Conservation (phyloP, 2,797 vertebrate genomes). For the Melanogrammus aeglefinus region DNA sequence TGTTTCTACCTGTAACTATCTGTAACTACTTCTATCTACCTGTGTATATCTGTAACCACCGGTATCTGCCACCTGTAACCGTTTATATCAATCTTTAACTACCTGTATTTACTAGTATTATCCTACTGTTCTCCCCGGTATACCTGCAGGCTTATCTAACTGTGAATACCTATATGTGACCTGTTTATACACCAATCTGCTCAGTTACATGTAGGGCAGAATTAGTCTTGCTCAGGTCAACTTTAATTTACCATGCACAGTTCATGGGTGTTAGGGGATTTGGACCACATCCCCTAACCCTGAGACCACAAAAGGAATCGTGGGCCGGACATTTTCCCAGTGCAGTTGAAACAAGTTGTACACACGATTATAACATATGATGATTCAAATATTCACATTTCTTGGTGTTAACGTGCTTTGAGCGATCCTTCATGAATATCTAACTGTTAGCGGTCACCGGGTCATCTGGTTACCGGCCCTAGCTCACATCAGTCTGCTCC, state of each 20-base stretch:
- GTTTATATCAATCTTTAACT: background rate
- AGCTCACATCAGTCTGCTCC: background rate
- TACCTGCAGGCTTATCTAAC: too few species aligned
- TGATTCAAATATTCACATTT: background rate
- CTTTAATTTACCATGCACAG: background rate
- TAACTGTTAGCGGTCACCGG: background rate
- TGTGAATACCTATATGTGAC: background rate
- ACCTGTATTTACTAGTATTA: background rate
- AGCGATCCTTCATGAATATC: background rate
- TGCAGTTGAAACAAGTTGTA: background rate
- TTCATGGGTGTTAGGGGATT: too few species aligned
- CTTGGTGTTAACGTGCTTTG: background rate
- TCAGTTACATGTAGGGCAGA: background rate
- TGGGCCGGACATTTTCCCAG: background rate
- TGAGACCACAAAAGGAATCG: background rate
- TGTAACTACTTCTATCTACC: background rate
- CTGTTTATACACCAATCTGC: background rate
- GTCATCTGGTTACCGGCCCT: background rate
- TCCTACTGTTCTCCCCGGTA: too few species aligned
- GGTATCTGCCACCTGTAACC: background rate
- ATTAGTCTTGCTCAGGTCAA: background rate
- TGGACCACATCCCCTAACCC: background rate
- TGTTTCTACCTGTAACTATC: background rate
- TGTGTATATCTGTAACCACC: slow-evolving; percentile 1
- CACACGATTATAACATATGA: background rate